Evolutionary conservation across 2,888 invertebrate genomes (phyloP), one percentile per base, ranked within the genome.

Genomic region (Lithophane leautieri): DNA sequence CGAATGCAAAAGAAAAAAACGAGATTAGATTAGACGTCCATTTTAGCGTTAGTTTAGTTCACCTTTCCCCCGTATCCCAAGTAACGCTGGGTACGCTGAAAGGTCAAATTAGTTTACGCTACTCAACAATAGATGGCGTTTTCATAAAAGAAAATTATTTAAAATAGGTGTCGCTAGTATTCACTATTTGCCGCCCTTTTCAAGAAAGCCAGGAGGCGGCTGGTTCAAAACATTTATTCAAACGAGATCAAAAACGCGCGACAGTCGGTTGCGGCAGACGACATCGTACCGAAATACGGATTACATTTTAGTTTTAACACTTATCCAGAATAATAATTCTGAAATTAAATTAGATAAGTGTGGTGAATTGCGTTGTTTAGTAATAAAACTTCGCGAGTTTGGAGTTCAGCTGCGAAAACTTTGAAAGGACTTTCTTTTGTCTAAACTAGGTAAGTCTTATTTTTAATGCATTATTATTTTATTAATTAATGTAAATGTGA

Each of bases 191-290:
- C 86, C 89, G 88, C 89, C 79, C 82, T 88, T 90, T 86, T 84
- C 61, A 76, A 70, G 72, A 70, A 58, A 76, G 63, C 62, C 74
- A 76, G 78, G 86, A 90, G 91, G 94, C 94, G 93, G 93, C 92
- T 90, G 90, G 93, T 96, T 96, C 91, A 94, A 96, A 95, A 92
- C 92, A 90, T 88, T 89, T 91, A 93, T 92, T 93, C 94, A 94
- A 95, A 94, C 94, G 93, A 93, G 91, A 93, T 93, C 94, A 94
- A 95, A 95, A 95, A 91, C 94, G 93, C 94, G 94, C 91, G 92
- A 89, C 91, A 93, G 91, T 83, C 93, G 93, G 92, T 89, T 90
- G 93, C 88, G 90, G 88, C 88, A 82, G 83, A 80, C 88, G 85
- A 76, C 75, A 76, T 73, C 61, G 62, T 65, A 77, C 40, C 73